Evolutionary conservation across 92 coral and sea anemone genomes (phyloP).

Genomic region (Actinernus sp.): DNA sequence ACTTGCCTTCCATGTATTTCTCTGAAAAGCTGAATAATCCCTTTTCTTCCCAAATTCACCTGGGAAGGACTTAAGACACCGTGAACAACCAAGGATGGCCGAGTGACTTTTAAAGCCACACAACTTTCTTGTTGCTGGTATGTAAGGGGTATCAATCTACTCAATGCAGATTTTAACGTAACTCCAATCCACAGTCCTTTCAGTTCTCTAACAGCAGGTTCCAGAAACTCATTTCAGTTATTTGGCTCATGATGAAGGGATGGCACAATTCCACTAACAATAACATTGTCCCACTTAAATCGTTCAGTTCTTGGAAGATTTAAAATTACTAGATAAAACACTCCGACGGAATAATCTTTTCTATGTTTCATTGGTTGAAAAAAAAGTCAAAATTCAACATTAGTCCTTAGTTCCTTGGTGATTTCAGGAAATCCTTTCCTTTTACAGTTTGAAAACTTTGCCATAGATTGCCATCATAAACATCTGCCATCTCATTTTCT

Average conservation of each 20-base stretch:
- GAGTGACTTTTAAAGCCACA: too few species aligned
- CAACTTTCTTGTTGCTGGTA: too few species aligned
- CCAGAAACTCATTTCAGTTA: constrained; percentile 47
- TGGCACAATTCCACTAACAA: constrained; percentile 60
- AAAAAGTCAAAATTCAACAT: constrained; percentile 78
- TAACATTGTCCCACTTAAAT: constrained; percentile 72
- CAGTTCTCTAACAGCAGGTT: constrained; percentile 67
- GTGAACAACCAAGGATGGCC: too few species aligned
- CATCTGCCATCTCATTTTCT: constrained; percentile 43
- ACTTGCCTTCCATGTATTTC: too few species aligned
- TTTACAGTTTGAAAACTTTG: too few species aligned
- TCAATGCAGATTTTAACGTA: constrained; percentile 29
- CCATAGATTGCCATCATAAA: constrained; percentile 67
- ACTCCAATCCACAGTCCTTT: constrained; percentile 65
- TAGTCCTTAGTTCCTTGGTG: constrained; percentile 62
- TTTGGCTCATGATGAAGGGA: constrained; percentile 48
- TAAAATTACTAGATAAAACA: too few species aligned
- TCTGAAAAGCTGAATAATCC: too few species aligned
- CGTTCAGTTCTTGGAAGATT: too few species aligned
- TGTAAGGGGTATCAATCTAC: too few species aligned
- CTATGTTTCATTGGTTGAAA: constrained; percentile 73
- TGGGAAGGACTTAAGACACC: too few species aligned
- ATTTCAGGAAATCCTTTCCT: constrained; percentile 45
- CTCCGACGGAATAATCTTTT: too few species aligned
- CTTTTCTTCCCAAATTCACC: too few species aligned